These are phyloP conservation scores for Cherax destructor DNA, from an alignment of 1,140 invertebrate species.

Conservation along the genomic window DNA sequence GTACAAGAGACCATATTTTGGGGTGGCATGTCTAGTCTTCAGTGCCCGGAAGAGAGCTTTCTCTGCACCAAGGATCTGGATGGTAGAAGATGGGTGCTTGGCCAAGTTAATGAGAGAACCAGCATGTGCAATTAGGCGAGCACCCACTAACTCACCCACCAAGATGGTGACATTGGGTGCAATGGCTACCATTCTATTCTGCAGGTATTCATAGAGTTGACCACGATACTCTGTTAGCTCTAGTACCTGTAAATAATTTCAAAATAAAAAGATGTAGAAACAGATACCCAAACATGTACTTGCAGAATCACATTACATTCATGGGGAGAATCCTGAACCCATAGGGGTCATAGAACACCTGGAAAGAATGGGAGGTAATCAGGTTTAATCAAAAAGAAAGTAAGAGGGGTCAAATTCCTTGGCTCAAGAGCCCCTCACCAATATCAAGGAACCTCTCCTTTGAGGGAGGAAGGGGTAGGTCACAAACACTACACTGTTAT, in stretches of 20 bases:
- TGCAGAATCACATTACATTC: too few species aligned
- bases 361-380: too few species aligned
- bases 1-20: constrained; percentile 99
- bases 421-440: too few species aligned
- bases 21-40: constrained; percentile 96
- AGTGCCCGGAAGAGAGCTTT: constrained; percentile 97
- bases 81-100: constrained; percentile 98
- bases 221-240: constrained; percentile 76
- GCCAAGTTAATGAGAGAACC: constrained; percentile 97
- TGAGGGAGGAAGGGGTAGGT: too few species aligned
- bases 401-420: too few species aligned
- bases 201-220: constrained; percentile 90
- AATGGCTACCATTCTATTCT: constrained; percentile 97
- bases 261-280: background rate
- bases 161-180: constrained; percentile 97
- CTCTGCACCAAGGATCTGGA: constrained; percentile 99
- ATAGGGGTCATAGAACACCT: too few species aligned
- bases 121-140: constrained; percentile 96
- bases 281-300: too few species aligned
- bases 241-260: constrained; percentile 28
- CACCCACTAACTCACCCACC: constrained; percentile 97
- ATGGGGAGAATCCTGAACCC: too few species aligned
- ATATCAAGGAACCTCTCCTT: too few species aligned
- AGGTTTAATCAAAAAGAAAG: too few species aligned
- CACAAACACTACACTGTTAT: too few species aligned